Evolutionary conservation across 2,113 vertebrate genomes (phyloP).

Genomic region (Trogon surrucura): DNA sequence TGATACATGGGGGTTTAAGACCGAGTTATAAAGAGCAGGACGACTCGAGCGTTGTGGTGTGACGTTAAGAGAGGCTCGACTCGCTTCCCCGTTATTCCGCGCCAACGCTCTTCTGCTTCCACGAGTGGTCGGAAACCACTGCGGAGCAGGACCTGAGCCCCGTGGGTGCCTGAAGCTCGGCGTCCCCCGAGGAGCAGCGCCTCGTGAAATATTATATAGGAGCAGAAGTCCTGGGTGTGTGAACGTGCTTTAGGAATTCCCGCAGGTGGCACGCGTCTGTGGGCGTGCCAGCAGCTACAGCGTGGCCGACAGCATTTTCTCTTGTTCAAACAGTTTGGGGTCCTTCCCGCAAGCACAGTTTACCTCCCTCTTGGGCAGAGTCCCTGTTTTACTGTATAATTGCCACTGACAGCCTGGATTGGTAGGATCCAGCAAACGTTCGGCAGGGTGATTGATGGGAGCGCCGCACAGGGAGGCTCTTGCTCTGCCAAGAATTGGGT

Average conservation of each 20-base stretch:
- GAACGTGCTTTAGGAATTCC: not conserved
- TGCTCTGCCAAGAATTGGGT: not conserved
- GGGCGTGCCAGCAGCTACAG: not conserved
- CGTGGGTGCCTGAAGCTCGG: fast-evolving
- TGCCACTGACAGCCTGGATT: not conserved
- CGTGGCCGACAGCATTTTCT: not conserved
- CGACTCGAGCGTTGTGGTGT: not conserved
- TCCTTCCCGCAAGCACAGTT: not conserved
- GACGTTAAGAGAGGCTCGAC: not conserved
- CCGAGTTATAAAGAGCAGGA: not conserved
- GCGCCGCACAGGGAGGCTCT: not conserved
- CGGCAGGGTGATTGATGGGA: not conserved
- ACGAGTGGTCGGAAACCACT: fast-evolving
- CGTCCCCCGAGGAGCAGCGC: not conserved
- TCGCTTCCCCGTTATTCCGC: not conserved
- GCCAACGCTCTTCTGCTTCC: not conserved
- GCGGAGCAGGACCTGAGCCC: fast-evolving
- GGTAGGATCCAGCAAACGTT: not conserved
- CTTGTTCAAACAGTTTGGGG: slow-evolving; percentile 14
- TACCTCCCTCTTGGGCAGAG: not conserved
- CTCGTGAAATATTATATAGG: not conserved
- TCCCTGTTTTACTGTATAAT: not conserved
- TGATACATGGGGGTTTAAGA: not conserved
- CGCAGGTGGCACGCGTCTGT: not conserved
- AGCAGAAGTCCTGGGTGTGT: not conserved